Base-by-base conservation (phyloP, 2,888 invertebrate species). In the Dicroscelio sp. region DNA sequence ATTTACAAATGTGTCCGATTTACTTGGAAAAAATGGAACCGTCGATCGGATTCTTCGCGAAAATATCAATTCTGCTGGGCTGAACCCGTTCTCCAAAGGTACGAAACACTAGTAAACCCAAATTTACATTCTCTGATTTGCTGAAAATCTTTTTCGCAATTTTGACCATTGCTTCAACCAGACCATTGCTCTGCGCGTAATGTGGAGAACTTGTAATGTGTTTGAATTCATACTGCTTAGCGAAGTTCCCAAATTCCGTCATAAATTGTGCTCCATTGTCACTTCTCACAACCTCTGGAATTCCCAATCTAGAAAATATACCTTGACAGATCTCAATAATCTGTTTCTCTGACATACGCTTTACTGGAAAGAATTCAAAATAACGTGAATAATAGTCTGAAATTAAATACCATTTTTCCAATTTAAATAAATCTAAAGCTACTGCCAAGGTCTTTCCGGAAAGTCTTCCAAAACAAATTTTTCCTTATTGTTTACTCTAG, bases 391-490 rank as follows among this genome's bases (percentile, higher is more conserved):
- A 63, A 63, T 63, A 63, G 20, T 63, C 63, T 63, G 31, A 14
- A 14, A 91, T 58, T 8, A 93, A 30, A 76, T 83, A 94, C 90
- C 88, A 92, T 60, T 63, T 63, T 27, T 63, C 63, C 12, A 63
- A 31, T 63, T 63, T 63, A 31, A 31, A 63, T 30, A 63, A 20
- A 31, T 63, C 63, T 31, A 63, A 30, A 27, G 30, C 63, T 27
- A 63, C n/a, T 94, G 89, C 93, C 93, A 94, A 8, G 93, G 93
- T 25, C 91, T 43, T 2, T 83, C 31, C 5, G 94, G 92, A 58
- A 93, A 93, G 5, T 84, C 31, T 63, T 92, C 90, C 27, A 52
- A 48, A 12, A 92, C 73, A 27, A 93, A 88, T 20, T 88, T 86
- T 60, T 93, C 86, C 33, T 86, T 82, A 10, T 63, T 55, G 23